Percentiles rank a stretch among this genome's conserved stretches.
Conservation (phyloP, 2,888 invertebrate genomes). For the Sarcophaga variegata region DNA sequence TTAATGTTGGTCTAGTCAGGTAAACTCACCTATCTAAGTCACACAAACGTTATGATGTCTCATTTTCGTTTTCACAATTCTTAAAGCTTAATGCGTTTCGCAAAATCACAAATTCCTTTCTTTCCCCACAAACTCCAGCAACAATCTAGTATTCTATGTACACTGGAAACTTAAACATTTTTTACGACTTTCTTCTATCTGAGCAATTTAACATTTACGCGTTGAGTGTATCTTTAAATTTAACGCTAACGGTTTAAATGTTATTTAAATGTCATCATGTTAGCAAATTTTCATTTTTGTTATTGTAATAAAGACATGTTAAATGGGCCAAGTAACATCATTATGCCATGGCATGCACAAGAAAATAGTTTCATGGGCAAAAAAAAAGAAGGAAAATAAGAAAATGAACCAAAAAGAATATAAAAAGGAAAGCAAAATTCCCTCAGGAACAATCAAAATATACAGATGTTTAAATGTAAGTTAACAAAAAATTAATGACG, state of each 20-base stretch:
- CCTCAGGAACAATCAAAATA: slow-evolving; percentile 22
- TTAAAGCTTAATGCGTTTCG: too few species aligned
- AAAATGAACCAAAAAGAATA: too few species aligned
- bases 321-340: slow-evolving; percentile 57
- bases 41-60: too few species aligned
- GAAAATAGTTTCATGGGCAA: not conserved
- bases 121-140: not conserved
- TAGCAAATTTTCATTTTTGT: not conserved
- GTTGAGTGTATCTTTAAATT: not conserved
- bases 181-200: not conserved
- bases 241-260: slow-evolving; percentile 45
- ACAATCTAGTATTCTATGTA: not conserved
- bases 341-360: slow-evolving; percentile 39
- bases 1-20: too few species aligned
- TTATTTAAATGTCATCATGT: slow-evolving; percentile 62
- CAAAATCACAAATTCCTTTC: too few species aligned
- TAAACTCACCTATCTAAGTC: too few species aligned
- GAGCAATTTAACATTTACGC: slow-evolving; percentile 15
- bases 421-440: slow-evolving; percentile 16
- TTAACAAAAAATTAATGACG: slow-evolving; percentile 43
- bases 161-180: not conserved
- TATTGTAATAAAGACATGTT: slow-evolving; percentile 53
- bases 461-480: slow-evolving; percentile 10
- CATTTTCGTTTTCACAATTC: too few species aligned
- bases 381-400: too few species aligned